Evolutionary conservation across 2,888 invertebrate genomes (phyloP), one percentile per base, ranked within the genome.

Genomic region (Eupithecia abbreviata): DNA sequence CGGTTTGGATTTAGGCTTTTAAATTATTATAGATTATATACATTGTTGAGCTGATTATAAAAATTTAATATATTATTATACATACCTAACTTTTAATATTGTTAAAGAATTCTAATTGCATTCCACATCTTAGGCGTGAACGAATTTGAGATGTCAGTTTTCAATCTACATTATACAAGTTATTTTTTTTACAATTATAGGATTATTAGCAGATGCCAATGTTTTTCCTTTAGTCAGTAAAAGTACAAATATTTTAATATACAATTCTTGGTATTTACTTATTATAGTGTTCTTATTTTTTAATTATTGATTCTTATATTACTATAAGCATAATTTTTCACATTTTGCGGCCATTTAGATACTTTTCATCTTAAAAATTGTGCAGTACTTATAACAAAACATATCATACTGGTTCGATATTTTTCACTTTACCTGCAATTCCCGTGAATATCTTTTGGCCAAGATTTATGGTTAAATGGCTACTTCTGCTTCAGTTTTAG

Each of bases 241-340:
- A 96, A 97, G 97, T 97, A 97, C 97, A 97, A 97, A 97, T 96
- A 96, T 96, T 96, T 96, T 94, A 96, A 95, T 95, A 96, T 95
- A 95, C 93, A 94, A 95, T 91, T 93, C 95, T 94, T 94, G 95
- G 94, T 95, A 95, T 95, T 95, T 95, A 95, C 94, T 93, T 95
- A 95, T 95, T 93, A 93, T 94, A 94, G 93, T 91, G 89, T 91
- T 93, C 91, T 93, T 93, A 92, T 93, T 93, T 93, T 92, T 92
- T 90, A 91, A 90, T 90, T 91, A 90, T 91, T 93, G 90, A 91
- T 93, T 93, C 90, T 93, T 90, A 93, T 93, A 93, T 90, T 94
- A 87, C 67, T 95, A 93, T 95, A 95, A 95, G 95, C 93, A 94
- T 95, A 95, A 93, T 94, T 92, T 90, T 93, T 92, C 91, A 88